Evolutionary conservation across 2,113 vertebrate genomes (phyloP).

Genomic region (Dolichallabes microphthalmus): DNA sequence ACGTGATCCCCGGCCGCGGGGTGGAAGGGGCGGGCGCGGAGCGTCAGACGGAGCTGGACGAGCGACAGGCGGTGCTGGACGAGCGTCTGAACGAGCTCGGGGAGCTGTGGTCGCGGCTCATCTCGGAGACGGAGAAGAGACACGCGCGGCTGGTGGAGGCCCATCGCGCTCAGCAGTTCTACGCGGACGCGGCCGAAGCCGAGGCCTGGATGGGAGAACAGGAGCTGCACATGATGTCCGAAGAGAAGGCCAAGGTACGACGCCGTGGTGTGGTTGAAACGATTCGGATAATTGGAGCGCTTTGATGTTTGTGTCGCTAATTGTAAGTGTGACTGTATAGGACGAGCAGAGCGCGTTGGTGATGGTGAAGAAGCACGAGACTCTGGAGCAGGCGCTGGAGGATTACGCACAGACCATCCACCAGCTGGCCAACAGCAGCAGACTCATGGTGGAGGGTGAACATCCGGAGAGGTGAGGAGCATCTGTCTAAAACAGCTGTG

Average conservation of each 20-base stretch:
- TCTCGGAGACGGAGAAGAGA: conserved; percentile 77
- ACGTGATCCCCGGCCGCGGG: conserved; percentile 62
- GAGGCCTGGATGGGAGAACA: conserved; percentile 97
- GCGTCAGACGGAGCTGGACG: conserved; percentile 71
- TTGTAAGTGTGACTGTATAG: neutral
- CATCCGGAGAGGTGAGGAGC: conserved; percentile 86
- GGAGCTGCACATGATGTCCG: conserved; percentile 93
- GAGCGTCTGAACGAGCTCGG: conserved; percentile 76
- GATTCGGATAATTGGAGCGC: conserved; percentile 68
- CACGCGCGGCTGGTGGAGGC: conserved; percentile 78
- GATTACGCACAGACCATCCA: conserved; percentile 88
- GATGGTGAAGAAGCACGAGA: conserved; percentile 89
- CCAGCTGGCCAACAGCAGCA: conserved; percentile 84
- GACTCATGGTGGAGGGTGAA: conserved; percentile 81
- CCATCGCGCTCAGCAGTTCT: conserved; percentile 88
- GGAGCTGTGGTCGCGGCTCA: conserved; percentile 81
- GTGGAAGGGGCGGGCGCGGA: conserved; percentile 63
- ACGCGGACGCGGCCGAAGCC: conserved; percentile 82
- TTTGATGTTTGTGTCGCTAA: conserved; percentile 48
- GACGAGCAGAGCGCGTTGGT: conserved; percentile 85
- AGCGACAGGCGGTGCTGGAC: conserved; percentile 71
- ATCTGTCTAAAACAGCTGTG: neutral
- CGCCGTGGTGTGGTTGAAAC: neutral
- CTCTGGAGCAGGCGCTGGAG: conserved; percentile 85
- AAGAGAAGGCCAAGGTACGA: conserved; percentile 90